A percentile compares a stretch with the other conserved stretches of the same genome.
These are phyloP conservation scores for Endotricha flammealis DNA, from an alignment of 2,888 invertebrate genomes.

Conservation along the genomic window DNA sequence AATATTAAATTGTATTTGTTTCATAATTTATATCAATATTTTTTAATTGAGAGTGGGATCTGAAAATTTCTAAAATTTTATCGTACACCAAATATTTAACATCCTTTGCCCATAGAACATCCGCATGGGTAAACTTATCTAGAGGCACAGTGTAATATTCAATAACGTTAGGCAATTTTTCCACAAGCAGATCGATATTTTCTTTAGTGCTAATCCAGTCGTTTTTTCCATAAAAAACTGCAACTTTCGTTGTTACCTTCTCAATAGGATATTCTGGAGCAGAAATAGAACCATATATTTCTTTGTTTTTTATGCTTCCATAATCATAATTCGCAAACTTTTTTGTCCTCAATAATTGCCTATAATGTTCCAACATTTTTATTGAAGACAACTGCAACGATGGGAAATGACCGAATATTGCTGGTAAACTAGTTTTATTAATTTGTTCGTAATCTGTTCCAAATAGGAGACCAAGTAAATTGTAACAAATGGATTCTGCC, in stretches of 20 bases:
- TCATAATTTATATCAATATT: too few relatives aligned
- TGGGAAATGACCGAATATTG: slow-evolving; percentile 31
- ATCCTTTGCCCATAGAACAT: too few relatives aligned
- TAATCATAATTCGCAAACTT: neutral
- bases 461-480: neutral
- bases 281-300: neutral
- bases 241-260: neutral
- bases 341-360: neutral
- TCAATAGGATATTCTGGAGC: neutral
- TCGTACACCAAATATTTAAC: too few relatives aligned
- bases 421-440: slow-evolving; percentile 19
- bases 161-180: neutral
- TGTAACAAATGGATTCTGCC: neutral
- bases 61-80: too few relatives aligned
- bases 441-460: neutral
- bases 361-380: neutral
- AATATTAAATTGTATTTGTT: too few relatives aligned
- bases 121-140: too few relatives aligned
- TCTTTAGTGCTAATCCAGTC: neutral
- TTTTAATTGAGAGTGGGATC: too few relatives aligned
- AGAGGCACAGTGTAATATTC: too few relatives aligned
- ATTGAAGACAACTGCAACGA: neutral
- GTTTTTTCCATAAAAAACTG: neutral
- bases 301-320: neutral
- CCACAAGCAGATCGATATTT: neutral